Base-by-base conservation (phyloP, 2,888 invertebrate genomes). In the Plusia festucae region DNA sequence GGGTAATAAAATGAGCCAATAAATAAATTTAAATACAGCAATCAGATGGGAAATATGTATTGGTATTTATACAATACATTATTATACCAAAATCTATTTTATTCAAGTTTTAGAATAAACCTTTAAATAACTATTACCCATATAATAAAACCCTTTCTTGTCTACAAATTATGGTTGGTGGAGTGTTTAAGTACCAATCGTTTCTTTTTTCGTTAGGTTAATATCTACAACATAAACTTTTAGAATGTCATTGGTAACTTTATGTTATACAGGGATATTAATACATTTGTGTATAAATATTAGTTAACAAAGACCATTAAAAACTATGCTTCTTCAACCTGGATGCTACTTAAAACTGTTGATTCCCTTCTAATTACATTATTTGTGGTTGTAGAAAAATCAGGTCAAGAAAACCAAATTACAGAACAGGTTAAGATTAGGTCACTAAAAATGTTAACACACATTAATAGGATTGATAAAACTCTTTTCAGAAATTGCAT, bases 351-450 rank as follows among this genome's bases (percentile, higher is more conserved):
- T 57, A 11, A 46, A 49, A 60, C 69, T 60, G 49, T 9, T 62
- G 63, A 60, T 57, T 51, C 24, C 13, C 9, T 54, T 51, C 49
- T 68, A 73, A 71, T 69, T 11, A 51, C 27, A 54, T 20, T 53
- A 52, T 20, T 11, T 0, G 30, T 32, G 16, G 34, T 44, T 57
- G 67, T 58, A 57, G 46, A 60, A 54, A 52, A 57, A 18, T 44
- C n/a, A 30, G 54, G 61, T 59, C 55, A 60, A 71, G 58, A 46
- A 65, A 16, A 49, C 15, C 2, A n/a, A 9, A 16, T 27, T 27
- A 13, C 24, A 16, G 1, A n/a, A 8, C 13, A 13, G 8, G 46
- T 16, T 18, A 4, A 49, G 18, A 49, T 13, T 20, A 27, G 52
- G 2, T 44, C n/a, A 24, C 44, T 44, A 13, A 27, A 16, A 57